Evolutionary conservation across 2,797 vertebrate genomes (phyloP).

Genomic region (Xenentodon cancila): DNA sequence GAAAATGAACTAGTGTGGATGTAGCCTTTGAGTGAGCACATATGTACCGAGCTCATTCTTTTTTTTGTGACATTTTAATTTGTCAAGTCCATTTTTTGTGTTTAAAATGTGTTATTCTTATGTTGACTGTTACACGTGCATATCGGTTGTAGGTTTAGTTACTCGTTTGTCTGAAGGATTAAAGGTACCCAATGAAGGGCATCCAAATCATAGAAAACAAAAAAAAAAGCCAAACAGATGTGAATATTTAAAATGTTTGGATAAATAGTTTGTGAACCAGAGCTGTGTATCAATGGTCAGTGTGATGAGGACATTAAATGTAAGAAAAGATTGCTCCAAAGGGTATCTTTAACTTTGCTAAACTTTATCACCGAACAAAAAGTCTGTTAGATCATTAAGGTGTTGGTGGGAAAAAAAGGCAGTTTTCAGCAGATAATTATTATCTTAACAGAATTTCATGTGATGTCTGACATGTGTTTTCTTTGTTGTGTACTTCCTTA

Average conservation of each 20-base stretch:
- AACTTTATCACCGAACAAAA: conserved; percentile 2
- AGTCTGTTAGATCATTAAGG: conserved; percentile 1
- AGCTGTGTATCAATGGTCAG: background rate
- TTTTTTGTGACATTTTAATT: conserved; percentile 46
- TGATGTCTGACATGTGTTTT: conserved; percentile 14
- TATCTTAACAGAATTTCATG: conserved; percentile 6
- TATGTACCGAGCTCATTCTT: conserved; percentile 58
- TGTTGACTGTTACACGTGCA: conserved; percentile 18
- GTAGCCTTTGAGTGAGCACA: conserved; percentile 32
- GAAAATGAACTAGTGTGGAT: too few species aligned
- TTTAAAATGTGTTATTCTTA: conserved; percentile 27
- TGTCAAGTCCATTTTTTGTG: conserved; percentile 41
- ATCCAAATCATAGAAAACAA: background rate
- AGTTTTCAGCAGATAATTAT: too few species aligned
- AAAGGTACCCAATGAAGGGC: conserved; percentile 42
- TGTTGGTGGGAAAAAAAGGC: background rate
- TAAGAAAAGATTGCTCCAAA: conserved; percentile 6
- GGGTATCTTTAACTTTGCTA: conserved; percentile 45
- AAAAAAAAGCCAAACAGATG: background rate
- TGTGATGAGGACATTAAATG: background rate
- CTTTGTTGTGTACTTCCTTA: conserved; percentile 56
- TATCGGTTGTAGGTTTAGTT: background rate
- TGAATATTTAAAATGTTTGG: background rate
- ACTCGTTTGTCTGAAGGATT: conserved; percentile 5
- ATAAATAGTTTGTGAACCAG: background rate